These are phyloP conservation scores for Eupeodes latifasciatus DNA, from an alignment of 2,888 invertebrate species.

Conservation along the genomic window DNA sequence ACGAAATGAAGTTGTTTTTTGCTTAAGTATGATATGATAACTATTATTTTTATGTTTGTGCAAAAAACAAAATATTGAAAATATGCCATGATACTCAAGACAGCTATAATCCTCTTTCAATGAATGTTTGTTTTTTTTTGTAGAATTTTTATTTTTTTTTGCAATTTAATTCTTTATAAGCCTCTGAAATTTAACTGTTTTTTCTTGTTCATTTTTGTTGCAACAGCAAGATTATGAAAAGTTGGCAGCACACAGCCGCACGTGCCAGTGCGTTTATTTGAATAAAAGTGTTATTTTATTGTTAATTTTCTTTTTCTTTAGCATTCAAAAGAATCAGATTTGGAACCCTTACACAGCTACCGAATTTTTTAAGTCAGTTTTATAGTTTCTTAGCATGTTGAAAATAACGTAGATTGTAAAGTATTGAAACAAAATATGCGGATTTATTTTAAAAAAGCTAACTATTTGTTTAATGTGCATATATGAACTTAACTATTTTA, in stretches of 20 bases:
- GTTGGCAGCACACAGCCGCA: neutral
- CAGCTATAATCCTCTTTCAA: conserved; percentile 13
- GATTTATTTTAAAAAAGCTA: too few relatives aligned
- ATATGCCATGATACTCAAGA: conserved; percentile 30
- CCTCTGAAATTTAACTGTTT: conserved; percentile 4
- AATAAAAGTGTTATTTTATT: too few relatives aligned
- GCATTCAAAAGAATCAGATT: too few relatives aligned
- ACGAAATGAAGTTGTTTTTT: conserved; percentile 50
- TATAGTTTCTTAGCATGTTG: too few relatives aligned
- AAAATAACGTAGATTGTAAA: too few relatives aligned
- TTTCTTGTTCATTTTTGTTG: conserved; percentile 5
- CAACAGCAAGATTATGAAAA: neutral
- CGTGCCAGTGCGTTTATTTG: neutral
- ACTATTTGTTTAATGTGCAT: too few relatives aligned
- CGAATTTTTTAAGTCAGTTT: too few relatives aligned
- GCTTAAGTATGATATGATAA: conserved; percentile 25
- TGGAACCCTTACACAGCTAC: too few relatives aligned
- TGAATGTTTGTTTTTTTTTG: neutral
- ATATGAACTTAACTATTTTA: too few relatives aligned
- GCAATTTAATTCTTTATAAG: conserved; percentile 15
- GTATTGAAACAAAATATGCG: too few relatives aligned
- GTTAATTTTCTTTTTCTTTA: too few relatives aligned
- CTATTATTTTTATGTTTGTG: conserved; percentile 25
- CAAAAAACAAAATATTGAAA: conserved; percentile 21
- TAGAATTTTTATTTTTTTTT: conserved; percentile 5